Conservation (phyloP, 1,140 invertebrate species). For the Harpegnathos saltator region DNA sequence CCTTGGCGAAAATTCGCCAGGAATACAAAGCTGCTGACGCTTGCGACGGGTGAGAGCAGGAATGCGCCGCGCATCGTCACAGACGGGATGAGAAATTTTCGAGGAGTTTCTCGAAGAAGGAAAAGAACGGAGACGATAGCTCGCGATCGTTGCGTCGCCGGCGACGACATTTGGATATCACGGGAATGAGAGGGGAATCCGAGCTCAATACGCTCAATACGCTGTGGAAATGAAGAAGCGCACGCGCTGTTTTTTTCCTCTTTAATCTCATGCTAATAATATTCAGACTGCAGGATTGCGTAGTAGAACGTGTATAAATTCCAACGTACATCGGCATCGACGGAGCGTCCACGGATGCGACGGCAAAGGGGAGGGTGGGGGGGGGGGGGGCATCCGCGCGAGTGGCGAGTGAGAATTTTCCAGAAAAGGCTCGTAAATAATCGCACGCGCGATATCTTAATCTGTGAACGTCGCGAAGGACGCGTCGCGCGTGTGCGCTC, state of each 20-base stretch:
- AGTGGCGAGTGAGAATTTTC: not conserved
- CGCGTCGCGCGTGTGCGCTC: too few relatives aligned
- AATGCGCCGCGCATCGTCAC: too few relatives aligned
- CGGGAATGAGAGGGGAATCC: not conserved
- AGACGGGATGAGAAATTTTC: not conserved
- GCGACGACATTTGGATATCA: too few relatives aligned
- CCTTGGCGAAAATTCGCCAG: slow-evolving; percentile 87
- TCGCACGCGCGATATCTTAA: not conserved
- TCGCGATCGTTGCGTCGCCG: too few relatives aligned
- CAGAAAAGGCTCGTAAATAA: not conserved
- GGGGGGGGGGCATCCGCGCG: too few relatives aligned
- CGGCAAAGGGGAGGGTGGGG: too few relatives aligned
- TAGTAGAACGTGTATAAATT: not conserved
- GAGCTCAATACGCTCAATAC: too few relatives aligned
- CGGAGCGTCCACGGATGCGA: not conserved
- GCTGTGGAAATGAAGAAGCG: not conserved
- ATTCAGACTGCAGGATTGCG: slow-evolving; percentile 1
- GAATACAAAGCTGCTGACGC: slow-evolving; percentile 45
- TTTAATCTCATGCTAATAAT: slow-evolving; percentile 3
- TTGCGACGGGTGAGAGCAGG: too few relatives aligned
- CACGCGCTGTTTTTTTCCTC: not conserved
- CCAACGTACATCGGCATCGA: not conserved
- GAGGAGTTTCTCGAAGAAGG: not conserved
- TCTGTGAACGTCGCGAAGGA: too few relatives aligned
- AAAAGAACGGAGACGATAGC: too few relatives aligned